Percentiles rank a stretch among this genome's conserved stretches.
phyloP scores from a whole-genome alignment of 2,113 vertebrate genomes.

The Ammodytes marinus region DNA sequence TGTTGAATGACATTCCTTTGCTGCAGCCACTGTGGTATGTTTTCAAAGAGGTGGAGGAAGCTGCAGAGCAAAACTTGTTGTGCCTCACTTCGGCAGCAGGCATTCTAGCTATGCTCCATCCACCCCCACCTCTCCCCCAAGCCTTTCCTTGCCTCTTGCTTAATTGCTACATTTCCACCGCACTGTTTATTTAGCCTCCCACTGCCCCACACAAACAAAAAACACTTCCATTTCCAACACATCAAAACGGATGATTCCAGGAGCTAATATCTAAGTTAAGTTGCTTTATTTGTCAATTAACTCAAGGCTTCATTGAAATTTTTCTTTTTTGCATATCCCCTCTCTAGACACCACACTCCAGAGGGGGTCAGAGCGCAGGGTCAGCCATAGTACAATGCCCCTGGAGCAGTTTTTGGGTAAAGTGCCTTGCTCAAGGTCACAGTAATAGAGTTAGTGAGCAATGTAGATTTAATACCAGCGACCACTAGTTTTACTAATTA shows the following conservation, averaged over 20 bases:
- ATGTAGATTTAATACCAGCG: too few relatives aligned
- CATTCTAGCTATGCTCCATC: conserved; percentile 55
- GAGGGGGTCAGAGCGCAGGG: too few relatives aligned
- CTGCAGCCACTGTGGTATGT: conserved; percentile 45
- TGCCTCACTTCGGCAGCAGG: conserved; percentile 51
- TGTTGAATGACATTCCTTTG: conserved; percentile 67
- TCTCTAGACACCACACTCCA: too few relatives aligned
- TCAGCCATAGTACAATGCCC: too few relatives aligned
- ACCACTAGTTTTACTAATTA: too few relatives aligned
- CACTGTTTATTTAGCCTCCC: conserved; percentile 27
- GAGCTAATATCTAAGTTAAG: not conserved
- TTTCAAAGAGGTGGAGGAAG: conserved; percentile 44
- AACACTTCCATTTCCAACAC: not conserved
- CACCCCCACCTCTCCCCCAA: not conserved
- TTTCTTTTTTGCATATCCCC: too few relatives aligned
- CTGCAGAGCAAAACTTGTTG: conserved; percentile 39
- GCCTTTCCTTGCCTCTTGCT: conserved; percentile 18
- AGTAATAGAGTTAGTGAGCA: too few relatives aligned
- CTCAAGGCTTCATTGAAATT: too few relatives aligned
- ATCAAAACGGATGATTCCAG: not conserved
- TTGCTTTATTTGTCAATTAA: too few relatives aligned
- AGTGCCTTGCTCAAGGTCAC: too few relatives aligned
- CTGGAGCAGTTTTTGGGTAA: too few relatives aligned
- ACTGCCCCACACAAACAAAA: not conserved
- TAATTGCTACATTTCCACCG: conserved; percentile 32